Conservation (phyloP, 2,888 invertebrate species). For the Amiota mariae region DNA sequence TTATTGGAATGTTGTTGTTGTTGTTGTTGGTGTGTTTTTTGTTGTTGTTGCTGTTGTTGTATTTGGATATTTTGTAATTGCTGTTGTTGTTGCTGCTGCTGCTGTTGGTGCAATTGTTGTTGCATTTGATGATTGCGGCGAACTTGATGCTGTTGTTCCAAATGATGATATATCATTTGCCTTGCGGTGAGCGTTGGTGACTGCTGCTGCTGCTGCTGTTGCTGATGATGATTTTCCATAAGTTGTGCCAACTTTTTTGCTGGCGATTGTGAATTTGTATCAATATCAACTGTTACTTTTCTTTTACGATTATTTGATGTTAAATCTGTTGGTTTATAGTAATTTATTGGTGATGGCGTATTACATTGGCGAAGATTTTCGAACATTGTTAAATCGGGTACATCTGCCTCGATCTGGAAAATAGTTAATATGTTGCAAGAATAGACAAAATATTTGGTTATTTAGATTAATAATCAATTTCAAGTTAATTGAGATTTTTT, state of each 20-base stretch:
- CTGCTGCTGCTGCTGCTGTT: slow-evolving; percentile 13
- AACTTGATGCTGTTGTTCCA: slow-evolving; percentile 37
- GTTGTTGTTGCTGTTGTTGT: slow-evolving; percentile 42
- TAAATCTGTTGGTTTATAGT: slow-evolving; percentile 62
- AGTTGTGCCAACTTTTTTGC: slow-evolving; percentile 11
- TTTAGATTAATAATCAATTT: too few relatives aligned
- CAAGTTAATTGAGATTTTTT: too few relatives aligned
- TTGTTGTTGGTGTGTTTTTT: slow-evolving; percentile 44
- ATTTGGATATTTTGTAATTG: too few relatives aligned
- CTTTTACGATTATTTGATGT: slow-evolving; percentile 61
- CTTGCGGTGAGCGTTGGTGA: neutral
- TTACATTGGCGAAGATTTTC: slow-evolving; percentile 52
- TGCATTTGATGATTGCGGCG: slow-evolving; percentile 41
- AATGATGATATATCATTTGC: neutral
- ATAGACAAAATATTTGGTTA: too few relatives aligned
- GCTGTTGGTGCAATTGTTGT: slow-evolving; percentile 24
- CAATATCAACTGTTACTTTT: slow-evolving; percentile 36
- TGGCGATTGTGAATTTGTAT: slow-evolving; percentile 43
- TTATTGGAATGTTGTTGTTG: slow-evolving; percentile 68
- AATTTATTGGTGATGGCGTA: slow-evolving; percentile 63
- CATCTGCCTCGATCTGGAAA: slow-evolving; percentile 64
- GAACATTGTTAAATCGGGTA: slow-evolving; percentile 56
- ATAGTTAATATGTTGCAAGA: neutral
- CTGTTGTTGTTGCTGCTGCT: slow-evolving; percentile 34
- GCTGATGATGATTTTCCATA: slow-evolving; percentile 20